Conservation (phyloP, 2,888 invertebrate species). For the Parnassius mnemosyne region DNA sequence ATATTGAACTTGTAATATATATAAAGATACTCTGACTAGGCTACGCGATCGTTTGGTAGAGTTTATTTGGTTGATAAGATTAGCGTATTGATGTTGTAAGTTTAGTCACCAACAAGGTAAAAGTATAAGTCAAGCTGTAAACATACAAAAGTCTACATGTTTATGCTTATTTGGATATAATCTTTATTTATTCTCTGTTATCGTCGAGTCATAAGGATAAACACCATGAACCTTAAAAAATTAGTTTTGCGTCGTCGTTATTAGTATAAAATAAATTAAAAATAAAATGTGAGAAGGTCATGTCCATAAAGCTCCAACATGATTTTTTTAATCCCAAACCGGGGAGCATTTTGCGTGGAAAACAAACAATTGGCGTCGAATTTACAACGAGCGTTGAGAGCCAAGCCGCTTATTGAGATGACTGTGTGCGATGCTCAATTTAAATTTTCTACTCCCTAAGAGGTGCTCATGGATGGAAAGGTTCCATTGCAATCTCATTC, state of each 20-base stretch:
- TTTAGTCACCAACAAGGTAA: no score
- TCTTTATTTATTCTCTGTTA: neutral
- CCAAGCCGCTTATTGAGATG: constrained; percentile 74
- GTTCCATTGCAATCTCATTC: constrained; percentile 19
- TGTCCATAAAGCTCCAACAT: constrained; percentile 36
- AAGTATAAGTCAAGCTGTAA: no score
- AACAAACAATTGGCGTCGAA: constrained; percentile 69
- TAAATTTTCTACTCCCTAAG: constrained; percentile 46
- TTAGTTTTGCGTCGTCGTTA: neutral
- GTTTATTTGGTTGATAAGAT: no score
- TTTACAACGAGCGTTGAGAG: constrained; percentile 65
- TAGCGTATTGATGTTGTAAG: no score
- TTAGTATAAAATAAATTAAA: constrained; percentile 9
- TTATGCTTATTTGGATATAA: no score
- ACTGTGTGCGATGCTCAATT: constrained; percentile 56
- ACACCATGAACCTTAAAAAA: no score
- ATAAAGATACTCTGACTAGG: no score
- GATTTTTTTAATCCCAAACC: constrained; percentile 43
- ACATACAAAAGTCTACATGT: no score
- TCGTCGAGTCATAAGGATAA: no score
- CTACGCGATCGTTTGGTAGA: no score
- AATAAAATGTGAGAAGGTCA: constrained; percentile 18
- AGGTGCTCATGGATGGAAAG: constrained; percentile 19
- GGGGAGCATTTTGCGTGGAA: constrained; percentile 57
- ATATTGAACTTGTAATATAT: no score